A percentile compares a stretch with the other conserved stretches of the same genome.
Evolutionary conservation across 2,797 vertebrate genomes (phyloP).

Genomic region (Sebastes diploproa): DNA sequence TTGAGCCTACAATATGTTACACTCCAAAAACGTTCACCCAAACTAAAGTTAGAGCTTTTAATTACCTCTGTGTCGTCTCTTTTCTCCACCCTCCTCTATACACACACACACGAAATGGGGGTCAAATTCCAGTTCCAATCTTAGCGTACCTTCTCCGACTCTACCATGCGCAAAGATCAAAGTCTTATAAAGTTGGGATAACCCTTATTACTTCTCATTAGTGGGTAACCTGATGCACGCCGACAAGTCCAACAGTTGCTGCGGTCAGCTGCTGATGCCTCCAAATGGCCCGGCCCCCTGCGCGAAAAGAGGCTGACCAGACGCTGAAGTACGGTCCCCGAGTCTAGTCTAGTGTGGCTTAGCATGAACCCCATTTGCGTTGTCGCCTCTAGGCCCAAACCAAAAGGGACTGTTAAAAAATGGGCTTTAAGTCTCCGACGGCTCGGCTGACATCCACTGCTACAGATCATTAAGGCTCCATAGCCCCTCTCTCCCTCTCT

Average conservation of each 20-base stretch:
- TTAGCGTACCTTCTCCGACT: slow-evolving; percentile 42
- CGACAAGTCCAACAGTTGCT: slow-evolving; percentile 86
- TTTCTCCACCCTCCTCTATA: slow-evolving; percentile 28
- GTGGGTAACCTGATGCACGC: slow-evolving; percentile 85
- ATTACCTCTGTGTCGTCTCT: slow-evolving; percentile 47
- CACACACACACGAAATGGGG: slow-evolving; percentile 27
- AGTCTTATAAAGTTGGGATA: slow-evolving; percentile 77
- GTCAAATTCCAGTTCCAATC: slow-evolving; percentile 53
- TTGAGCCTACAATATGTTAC: slow-evolving; percentile 36
- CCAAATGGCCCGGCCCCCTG: slow-evolving; percentile 66
- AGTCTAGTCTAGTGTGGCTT: slow-evolving; percentile 64
- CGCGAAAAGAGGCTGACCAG: slow-evolving; percentile 60
- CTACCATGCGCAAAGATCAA: slow-evolving; percentile 64
- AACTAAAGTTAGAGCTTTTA: slow-evolving; percentile 55
- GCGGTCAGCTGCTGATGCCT: slow-evolving; percentile 82
- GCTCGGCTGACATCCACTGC: slow-evolving; percentile 86
- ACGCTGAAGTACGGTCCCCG: slow-evolving; percentile 47
- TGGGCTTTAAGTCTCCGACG: slow-evolving; percentile 85
- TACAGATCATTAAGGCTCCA: slow-evolving; percentile 91
- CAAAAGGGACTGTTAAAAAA: slow-evolving; percentile 85
- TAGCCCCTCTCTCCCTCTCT: slow-evolving; percentile 53
- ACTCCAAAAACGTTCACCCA: slow-evolving; percentile 45
- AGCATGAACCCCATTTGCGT: slow-evolving; percentile 78
- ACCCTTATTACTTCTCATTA: slow-evolving; percentile 89
- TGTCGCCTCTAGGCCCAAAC: slow-evolving; percentile 84